phyloP scores from a whole-genome alignment of 2,797 vertebrate species.

The Pristis pectinata region DNA sequence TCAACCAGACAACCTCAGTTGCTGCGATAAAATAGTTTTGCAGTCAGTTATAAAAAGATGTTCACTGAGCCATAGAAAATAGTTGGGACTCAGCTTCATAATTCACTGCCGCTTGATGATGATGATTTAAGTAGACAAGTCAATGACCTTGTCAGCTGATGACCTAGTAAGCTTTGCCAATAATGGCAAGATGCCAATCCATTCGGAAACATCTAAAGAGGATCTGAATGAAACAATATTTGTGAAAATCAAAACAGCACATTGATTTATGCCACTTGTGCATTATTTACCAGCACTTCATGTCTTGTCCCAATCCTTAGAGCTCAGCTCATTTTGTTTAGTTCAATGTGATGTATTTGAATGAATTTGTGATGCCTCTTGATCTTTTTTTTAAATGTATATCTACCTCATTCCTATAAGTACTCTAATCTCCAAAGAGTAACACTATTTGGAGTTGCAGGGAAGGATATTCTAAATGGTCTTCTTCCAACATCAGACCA shows the following conservation, averaged over 20 bases:
- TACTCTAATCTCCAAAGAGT: neutral
- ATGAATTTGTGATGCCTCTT: neutral
- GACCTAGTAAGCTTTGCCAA: neutral
- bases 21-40: neutral
- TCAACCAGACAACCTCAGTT: neutral
- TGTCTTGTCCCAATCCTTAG: neutral
- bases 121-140: constrained; percentile 16
- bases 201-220: neutral
- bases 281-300: neutral
- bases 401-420: neutral
- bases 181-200: neutral
- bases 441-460: neutral
- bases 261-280: neutral
- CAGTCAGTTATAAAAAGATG: neutral
- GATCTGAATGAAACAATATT: neutral
- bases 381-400: neutral
- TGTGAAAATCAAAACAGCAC: neutral
- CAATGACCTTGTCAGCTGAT: neutral
- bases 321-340: neutral
- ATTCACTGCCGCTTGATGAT: neutral
- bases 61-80: neutral
- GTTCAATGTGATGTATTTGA: neutral
- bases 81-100: neutral
- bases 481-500: too few relatives aligned
- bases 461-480: neutral